Base-by-base conservation (phyloP, 35 echinoderm and acorn worm genomes). In the Lytechinus pictus region DNA sequence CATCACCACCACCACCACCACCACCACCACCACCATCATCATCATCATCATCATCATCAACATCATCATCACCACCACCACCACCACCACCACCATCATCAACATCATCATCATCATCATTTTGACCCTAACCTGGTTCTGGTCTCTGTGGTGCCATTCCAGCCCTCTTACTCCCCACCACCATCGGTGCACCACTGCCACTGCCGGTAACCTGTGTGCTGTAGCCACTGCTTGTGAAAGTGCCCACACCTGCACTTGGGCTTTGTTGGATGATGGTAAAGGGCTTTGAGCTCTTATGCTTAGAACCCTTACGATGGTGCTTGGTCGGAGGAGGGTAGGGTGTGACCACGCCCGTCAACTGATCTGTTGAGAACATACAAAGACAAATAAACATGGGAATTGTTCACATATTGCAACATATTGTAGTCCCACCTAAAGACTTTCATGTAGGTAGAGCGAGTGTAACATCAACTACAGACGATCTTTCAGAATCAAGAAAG, bases 281-380 rank as follows among this genome's bases (percentile, higher is more conserved):
- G 52, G 92, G 92, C 24, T 93, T 93, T 13, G 92, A 57, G 13
- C n/a, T 44, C 55, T 93, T 93, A 9, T 93, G 92, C 92, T 93
- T 93, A 54, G 92, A 93, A 27, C 92, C 92, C 27, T 54, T 57
- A 27, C 92, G 92, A 54, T 90, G 88, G 88, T 90, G 88, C 88
- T 90, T 90, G 11, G 52, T 12, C 14, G 19, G 28, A 0, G 88
- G 88, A 10, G 28, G 29, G 52, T 54, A 44, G 29, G 88, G 52
- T 21, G 88, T 90, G 88, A 79, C 66, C 66, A 79, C 66, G n/a
- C 66, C 66, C 21, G 66, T 79, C 66, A 79, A 24, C 66, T 79
- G 66, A 79, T 79, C 66, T 79, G 21, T 79, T n/a, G n/a, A 24
- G 0, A 24, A n/a, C 21, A 79, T 12, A 60, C 16, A 60, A 60